These are phyloP conservation scores for Acrobasis repandana DNA, from an alignment of 2,888 invertebrate species.

Conservation along the genomic window DNA sequence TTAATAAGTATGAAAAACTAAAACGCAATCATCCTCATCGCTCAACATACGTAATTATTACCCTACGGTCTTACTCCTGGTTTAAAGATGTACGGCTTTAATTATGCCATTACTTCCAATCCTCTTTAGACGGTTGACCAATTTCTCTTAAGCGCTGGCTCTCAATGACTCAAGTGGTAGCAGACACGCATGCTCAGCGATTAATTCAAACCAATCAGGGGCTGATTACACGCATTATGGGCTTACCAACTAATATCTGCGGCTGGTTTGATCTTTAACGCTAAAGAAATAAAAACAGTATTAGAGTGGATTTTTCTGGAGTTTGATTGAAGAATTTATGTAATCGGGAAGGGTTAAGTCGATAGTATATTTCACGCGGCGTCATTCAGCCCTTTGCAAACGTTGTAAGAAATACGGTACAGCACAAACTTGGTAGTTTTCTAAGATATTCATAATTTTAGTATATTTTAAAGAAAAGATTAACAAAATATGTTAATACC, in stretches of 20 bases:
- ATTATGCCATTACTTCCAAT: slow-evolving; percentile 79
- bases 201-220: slow-evolving; percentile 81
- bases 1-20: no score
- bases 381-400: slow-evolving; percentile 41
- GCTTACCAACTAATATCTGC: slow-evolving; percentile 56
- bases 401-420: not conserved
- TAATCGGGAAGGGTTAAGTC: slow-evolving; percentile 50
- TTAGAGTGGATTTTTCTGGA: no score
- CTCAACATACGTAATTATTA: not conserved
- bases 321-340: slow-evolving; percentile 29
- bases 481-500: no score
- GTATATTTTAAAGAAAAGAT: no score
- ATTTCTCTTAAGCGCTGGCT: slow-evolving; percentile 69
- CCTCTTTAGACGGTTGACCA: slow-evolving; percentile 59
- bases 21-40: no score
- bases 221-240: slow-evolving; percentile 79
- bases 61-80: slow-evolving; percentile 45
- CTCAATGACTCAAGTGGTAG: slow-evolving; percentile 66
- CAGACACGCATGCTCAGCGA: slow-evolving; percentile 78
- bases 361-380: slow-evolving; percentile 73
- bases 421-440: not conserved
- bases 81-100: slow-evolving; percentile 66
- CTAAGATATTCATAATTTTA: no score
- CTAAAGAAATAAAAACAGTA: slow-evolving; percentile 36
- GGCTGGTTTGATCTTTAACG: slow-evolving; percentile 37